Conservation (phyloP, 2,797 vertebrate species). For the Crenichthys baileyi region DNA sequence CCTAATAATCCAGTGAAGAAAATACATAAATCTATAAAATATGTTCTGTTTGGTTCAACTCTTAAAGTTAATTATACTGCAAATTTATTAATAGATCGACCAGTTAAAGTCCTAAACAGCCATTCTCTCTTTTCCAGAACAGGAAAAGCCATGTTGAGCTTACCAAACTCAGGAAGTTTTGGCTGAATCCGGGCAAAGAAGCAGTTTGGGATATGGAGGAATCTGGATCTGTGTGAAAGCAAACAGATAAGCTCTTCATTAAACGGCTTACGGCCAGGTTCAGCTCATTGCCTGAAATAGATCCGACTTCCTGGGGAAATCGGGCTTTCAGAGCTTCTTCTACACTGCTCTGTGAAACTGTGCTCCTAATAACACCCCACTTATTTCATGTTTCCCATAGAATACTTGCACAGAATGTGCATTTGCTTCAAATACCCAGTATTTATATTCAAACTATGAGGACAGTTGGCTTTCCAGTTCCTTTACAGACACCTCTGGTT, state of each 20-base stretch:
- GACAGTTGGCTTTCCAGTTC: not conserved
- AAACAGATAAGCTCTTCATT: conserved; percentile 37
- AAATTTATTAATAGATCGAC: not conserved
- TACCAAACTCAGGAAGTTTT: conserved; percentile 88
- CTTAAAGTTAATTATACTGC: not conserved
- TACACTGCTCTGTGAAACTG: not conserved
- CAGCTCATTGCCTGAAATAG: conserved; percentile 17
- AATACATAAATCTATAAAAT: not conserved
- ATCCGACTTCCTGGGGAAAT: conserved; percentile 25
- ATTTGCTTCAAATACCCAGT: not conserved
- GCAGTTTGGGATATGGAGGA: conserved; percentile 84
- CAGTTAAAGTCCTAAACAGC: not conserved
- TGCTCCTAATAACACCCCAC: conserved; percentile 3
- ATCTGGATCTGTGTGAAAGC: conserved; percentile 77
- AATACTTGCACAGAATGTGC: not conserved
- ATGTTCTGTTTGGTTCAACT: not conserved
- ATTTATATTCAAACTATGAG: not conserved
- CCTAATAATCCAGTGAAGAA: not conserved
- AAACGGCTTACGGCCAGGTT: conserved; percentile 13
- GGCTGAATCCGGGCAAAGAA: conserved; percentile 88
- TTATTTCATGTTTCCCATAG: not conserved
- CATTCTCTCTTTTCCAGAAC: not conserved
- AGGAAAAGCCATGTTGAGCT: conserved; percentile 43
- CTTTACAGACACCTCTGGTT: not conserved
- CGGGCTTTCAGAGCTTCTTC: not conserved